Conservation (phyloP, 2,113 vertebrate species). For the Myrmecophaga tridactyla region DNA sequence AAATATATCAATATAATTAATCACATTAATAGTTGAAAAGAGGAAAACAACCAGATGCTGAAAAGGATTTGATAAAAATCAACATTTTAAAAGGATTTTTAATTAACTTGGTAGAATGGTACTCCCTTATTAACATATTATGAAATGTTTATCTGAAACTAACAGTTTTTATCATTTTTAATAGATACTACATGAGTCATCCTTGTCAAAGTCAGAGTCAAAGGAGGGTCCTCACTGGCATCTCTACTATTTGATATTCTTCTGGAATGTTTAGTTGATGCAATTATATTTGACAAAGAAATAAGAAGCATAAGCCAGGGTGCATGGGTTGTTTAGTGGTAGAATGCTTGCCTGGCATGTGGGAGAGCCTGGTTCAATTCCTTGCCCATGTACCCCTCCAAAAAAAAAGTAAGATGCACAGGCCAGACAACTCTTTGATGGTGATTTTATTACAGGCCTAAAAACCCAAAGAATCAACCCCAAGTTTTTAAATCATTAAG, state of each 20-base stretch:
- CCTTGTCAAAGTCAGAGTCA: neutral
- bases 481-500: slow-evolving; percentile 8
- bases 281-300: slow-evolving; percentile 1
- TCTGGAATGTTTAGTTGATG: neutral
- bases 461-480: neutral
- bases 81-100: neutral
- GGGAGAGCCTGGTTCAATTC: no score
- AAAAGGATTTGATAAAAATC: slow-evolving; percentile 5
- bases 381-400: no score
- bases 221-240: neutral
- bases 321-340: no score
- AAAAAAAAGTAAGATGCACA: neutral
- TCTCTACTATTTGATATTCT: neutral
- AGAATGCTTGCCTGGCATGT: no score
- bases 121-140: neutral
- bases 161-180: neutral
- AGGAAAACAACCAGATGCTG: neutral
- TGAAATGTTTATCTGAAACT: neutral
- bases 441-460: neutral
- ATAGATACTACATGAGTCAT: neutral
- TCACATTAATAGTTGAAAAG: neutral
- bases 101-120: neutral
- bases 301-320: neutral
- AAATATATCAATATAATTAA: neutral
- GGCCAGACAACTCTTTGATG: neutral